These are phyloP conservation scores for Oligia strigilis DNA, from an alignment of 2,888 invertebrate genomes.

Conservation along the genomic window DNA sequence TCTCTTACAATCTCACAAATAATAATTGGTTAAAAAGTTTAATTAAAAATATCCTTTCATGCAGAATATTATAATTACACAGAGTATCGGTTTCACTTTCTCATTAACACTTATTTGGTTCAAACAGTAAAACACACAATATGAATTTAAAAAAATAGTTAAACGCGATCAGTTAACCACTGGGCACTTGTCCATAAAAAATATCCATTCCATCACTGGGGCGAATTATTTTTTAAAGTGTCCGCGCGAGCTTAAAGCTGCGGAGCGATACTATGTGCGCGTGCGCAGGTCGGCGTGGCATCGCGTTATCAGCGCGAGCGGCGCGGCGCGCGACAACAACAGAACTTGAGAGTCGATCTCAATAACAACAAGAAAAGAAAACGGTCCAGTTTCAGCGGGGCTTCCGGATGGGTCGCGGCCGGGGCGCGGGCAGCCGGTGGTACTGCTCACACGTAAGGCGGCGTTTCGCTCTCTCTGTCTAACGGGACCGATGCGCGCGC, in stretches of 20 bases:
- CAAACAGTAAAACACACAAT: slow-evolving; percentile 72
- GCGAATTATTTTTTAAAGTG: slow-evolving; percentile 72
- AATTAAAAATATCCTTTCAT: slow-evolving; percentile 72
- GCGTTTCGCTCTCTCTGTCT: slow-evolving; percentile 84
- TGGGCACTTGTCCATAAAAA: slow-evolving; percentile 78
- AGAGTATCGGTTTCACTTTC: slow-evolving; percentile 84
- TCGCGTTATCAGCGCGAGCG: slow-evolving; percentile 90
- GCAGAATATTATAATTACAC: slow-evolving; percentile 74
- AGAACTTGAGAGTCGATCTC: slow-evolving; percentile 90
- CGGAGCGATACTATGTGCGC: slow-evolving; percentile 81
- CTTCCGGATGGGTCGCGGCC: slow-evolving; percentile 90
- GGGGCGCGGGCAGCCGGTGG: slow-evolving; percentile 81
- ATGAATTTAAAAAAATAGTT: slow-evolving; percentile 67
- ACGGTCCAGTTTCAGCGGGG: slow-evolving; percentile 91
- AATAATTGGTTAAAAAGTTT: slow-evolving; percentile 66
- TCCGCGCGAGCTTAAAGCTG: slow-evolving; percentile 85
- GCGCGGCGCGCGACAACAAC: slow-evolving; percentile 90
- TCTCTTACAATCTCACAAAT: slow-evolving; percentile 64
- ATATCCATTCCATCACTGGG: slow-evolving; percentile 85
- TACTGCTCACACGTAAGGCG: slow-evolving; percentile 80
- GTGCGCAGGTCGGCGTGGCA: slow-evolving; percentile 88
- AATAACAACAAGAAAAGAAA: slow-evolving; percentile 91
- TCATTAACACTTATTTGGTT: slow-evolving; percentile 72
- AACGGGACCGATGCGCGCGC: slow-evolving; percentile 84
- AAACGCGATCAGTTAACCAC: slow-evolving; percentile 77